Evolutionary conservation across 2,888 invertebrate genomes (phyloP).

Genomic region (Calameuta pallipes): DNA sequence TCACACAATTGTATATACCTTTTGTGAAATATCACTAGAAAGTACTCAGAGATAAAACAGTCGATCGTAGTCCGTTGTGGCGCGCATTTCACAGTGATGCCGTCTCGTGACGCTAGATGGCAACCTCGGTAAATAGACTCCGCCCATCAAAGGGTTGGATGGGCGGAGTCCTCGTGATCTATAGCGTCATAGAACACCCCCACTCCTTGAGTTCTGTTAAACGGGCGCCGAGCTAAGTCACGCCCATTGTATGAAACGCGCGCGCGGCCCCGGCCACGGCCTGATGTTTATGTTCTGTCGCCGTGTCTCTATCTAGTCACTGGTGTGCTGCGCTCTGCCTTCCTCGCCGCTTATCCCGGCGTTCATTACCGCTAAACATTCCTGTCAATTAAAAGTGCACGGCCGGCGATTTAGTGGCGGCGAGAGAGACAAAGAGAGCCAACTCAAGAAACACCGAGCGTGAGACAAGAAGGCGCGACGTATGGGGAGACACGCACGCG

Average conservation of each 20-base stretch:
- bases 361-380: slow-evolving; percentile 64
- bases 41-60: background rate
- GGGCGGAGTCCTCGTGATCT: slow-evolving; percentile 64
- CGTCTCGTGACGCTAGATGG: slow-evolving; percentile 49
- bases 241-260: slow-evolving; percentile 59
- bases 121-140: slow-evolving; percentile 38
- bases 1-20: background rate
- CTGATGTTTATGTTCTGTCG: slow-evolving; percentile 60
- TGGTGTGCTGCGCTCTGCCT: slow-evolving; percentile 9
- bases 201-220: slow-evolving; percentile 33
- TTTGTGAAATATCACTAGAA: background rate
- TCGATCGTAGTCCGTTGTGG: slow-evolving; percentile 20
- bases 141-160: slow-evolving; percentile 32
- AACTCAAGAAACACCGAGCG: background rate
- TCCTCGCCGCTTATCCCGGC: slow-evolving; percentile 41
- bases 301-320: slow-evolving; percentile 60
- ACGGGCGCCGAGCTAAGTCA: slow-evolving; percentile 44
- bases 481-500: background rate
- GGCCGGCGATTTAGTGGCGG: slow-evolving; percentile 55
- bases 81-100: slow-evolving; percentile 21
- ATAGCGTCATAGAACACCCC: slow-evolving; percentile 65
- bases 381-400: slow-evolving; percentile 64
- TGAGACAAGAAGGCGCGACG: background rate
- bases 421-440: slow-evolving; percentile 5
- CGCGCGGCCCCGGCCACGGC: slow-evolving; percentile 46